Base-by-base conservation (phyloP, 2,797 vertebrate species). In the Coilia nasus region DNA sequence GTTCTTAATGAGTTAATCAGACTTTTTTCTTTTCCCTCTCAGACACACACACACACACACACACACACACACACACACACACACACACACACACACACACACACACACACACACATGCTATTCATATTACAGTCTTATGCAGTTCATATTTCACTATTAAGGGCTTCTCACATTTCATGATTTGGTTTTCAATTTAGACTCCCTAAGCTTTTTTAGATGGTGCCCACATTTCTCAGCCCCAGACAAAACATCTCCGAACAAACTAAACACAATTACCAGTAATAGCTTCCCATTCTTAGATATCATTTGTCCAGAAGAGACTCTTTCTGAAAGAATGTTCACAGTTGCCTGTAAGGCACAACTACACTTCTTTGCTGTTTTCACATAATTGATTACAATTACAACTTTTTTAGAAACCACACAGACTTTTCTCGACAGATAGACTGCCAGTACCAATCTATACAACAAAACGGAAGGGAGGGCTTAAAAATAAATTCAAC, bases 1-100 rank as follows among this genome's bases (percentile, higher is more conserved):
- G 89, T 85, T 95, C 93, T 92, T 95, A 95, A 94, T 94, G 93
- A 94, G 92, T 92, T 93, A 94, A 94, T 92, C 91, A 91, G 92
- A 92, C 87, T 90, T 93, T 92, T 78, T 71, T 31, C 90, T 92
- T 92, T 21, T 21, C 15, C 9, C 31, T 78, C 83, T 83, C 87
- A 86, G 89, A 90, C 85, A 21, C 85, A 88, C 87, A 57, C 83
- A 91, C 84, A 83, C 60, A 7, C 21, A 7, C 60, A n/a, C 60
- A n/a, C 60, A n/a, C 60, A n/a, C 60, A n/a, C 10, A n/a, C 60
- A n/a, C 60, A n/a, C 60, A 62, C 60, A n/a, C 60, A n/a, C 60
- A 62, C 87, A 86, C 89, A 90, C 85, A 21, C 85, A 88, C 87
- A 57, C 83, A 91, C 84, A 83, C 60, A 7, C 21, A 7, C 60